These are phyloP conservation scores for Clarias platycephalus DNA, from an alignment of 2,797 vertebrate species.

Conservation along the genomic window DNA sequence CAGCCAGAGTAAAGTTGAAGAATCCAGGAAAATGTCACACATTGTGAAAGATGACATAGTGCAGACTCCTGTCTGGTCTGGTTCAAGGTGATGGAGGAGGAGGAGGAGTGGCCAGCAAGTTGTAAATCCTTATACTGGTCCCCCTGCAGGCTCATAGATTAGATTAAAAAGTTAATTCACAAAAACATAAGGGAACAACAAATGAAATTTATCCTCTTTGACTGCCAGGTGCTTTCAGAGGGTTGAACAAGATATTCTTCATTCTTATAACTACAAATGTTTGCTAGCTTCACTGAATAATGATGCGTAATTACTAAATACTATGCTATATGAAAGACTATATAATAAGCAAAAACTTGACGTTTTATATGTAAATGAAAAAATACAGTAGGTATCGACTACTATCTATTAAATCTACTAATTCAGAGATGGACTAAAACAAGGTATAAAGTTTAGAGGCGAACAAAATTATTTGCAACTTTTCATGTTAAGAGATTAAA, in stretches of 20 bases:
- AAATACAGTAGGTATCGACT: background rate
- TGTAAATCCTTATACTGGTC: conserved; percentile 42
- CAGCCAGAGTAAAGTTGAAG: conserved; percentile 17
- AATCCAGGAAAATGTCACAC: conserved; percentile 47
- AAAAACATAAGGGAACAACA: background rate
- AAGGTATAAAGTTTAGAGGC: background rate
- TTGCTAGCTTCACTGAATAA: background rate
- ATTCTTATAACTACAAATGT: background rate
- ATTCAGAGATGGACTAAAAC: too few relatives aligned
- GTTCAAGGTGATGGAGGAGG: conserved; percentile 25
- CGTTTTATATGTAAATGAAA: background rate
- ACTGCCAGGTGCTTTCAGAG: background rate
- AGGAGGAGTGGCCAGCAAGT: conserved; percentile 5
- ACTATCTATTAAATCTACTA: too few relatives aligned
- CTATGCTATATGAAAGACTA: background rate
- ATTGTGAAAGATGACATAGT: conserved; percentile 40
- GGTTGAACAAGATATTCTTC: background rate
- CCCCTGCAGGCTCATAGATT: conserved; percentile 33
- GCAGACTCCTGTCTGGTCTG: conserved; percentile 34
- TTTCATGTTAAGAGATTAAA: background rate
- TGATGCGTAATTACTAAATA: background rate
- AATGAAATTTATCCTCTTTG: background rate
- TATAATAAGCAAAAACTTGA: background rate
- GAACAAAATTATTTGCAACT: background rate
- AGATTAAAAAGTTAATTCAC: background rate